Evolutionary conservation across 2,797 vertebrate genomes (phyloP).

Genomic region (Mormyrops attenuatus): DNA sequence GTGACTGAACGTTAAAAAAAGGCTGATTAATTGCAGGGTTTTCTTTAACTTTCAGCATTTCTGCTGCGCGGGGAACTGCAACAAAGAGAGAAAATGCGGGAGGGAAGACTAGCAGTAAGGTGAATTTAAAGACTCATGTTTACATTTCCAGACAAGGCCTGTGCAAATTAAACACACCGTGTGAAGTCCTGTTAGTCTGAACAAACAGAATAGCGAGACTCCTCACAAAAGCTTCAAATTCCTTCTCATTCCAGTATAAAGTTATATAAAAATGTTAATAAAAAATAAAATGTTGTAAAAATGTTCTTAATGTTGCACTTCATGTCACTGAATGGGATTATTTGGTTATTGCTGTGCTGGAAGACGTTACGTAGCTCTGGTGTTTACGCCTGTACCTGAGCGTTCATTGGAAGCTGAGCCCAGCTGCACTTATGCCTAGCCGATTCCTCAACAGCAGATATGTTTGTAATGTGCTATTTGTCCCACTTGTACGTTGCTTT

Average conservation of each 20-base stretch:
- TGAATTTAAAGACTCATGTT: not conserved
- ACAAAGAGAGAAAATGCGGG: not conserved
- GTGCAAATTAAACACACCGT: not conserved
- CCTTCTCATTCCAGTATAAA: not conserved
- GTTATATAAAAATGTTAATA: too few species aligned
- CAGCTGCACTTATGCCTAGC: not conserved
- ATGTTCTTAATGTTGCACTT: not conserved
- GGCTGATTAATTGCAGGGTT: constrained; percentile 20
- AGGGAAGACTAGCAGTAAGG: not conserved
- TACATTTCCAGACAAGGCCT: not conserved
- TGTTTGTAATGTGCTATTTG: not conserved
- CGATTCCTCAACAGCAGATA: not conserved
- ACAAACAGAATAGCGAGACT: not conserved
- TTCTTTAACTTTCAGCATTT: not conserved
- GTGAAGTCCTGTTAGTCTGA: not conserved
- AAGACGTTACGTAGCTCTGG: not conserved
- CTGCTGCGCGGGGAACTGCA: not conserved
- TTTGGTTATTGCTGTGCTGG: not conserved
- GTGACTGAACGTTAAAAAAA: not conserved
- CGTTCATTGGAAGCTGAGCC: not conserved
- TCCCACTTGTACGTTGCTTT: not conserved
- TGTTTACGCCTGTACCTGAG: not conserved
- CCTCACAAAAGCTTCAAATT: not conserved
- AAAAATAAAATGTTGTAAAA: too few species aligned
- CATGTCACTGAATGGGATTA: not conserved